phyloP scores from a whole-genome alignment of 2,888 invertebrate genomes.

The Sphaeridia pumilis region DNA sequence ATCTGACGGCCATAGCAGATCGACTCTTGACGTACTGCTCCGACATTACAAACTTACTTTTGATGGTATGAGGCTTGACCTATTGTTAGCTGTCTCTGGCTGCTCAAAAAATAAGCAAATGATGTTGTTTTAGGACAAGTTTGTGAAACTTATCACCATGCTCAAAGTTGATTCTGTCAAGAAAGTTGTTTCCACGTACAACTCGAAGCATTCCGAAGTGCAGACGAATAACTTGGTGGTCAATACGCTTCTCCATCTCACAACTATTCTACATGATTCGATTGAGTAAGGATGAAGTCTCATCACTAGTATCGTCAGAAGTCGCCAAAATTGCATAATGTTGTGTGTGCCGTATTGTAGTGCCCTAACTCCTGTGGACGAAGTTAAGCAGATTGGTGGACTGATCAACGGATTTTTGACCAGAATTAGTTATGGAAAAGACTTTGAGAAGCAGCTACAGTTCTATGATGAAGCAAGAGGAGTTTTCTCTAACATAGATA shows the following conservation, averaged over 20 bases:
- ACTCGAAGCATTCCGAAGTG: conserved; percentile 42
- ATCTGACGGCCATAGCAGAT: conserved; percentile 62
- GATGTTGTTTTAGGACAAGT: conserved; percentile 57
- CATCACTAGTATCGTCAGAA: conserved; percentile 24
- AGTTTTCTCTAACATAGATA: conserved; percentile 79
- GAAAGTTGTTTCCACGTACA: conserved; percentile 51
- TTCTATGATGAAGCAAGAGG: conserved; percentile 89
- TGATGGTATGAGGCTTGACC: too few relatives aligned
- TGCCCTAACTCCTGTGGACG: conserved; percentile 83
- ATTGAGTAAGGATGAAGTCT: conserved; percentile 84
- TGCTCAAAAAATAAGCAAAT: too few relatives aligned
- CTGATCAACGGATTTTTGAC: conserved; percentile 69
- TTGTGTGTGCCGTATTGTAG: conserved; percentile 42
- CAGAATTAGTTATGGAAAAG: conserved; percentile 67
- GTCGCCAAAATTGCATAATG: not conserved
- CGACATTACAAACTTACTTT: conserved; percentile 25
- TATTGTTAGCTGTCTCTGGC: too few relatives aligned
- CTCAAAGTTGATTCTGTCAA: conserved; percentile 77
- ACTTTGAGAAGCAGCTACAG: conserved; percentile 80
- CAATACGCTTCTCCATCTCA: conserved; percentile 76
- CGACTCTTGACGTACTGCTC: conserved; percentile 58
- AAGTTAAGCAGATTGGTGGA: conserved; percentile 70
- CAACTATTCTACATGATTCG: conserved; percentile 81
- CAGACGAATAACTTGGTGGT: conserved; percentile 76
- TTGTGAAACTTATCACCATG: conserved; percentile 77